These are phyloP conservation scores for Eulacestoma nigropectus DNA, from an alignment of 2,113 vertebrate species.

Conservation along the genomic window DNA sequence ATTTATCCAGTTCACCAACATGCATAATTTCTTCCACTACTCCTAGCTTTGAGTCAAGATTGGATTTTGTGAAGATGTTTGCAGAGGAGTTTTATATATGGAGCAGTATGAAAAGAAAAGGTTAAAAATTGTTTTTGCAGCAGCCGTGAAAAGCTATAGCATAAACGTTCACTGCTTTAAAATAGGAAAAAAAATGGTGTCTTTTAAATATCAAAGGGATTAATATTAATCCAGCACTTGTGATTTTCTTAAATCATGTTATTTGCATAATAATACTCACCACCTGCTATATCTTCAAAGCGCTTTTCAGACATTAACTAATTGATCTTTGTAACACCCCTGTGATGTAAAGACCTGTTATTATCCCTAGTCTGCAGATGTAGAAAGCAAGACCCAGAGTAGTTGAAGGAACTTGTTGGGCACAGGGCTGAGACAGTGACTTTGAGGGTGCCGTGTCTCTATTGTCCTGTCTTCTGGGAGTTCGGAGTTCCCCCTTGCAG, in stretches of 20 bases:
- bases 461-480: not conserved
- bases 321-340: conserved; percentile 52
- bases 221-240: conserved; percentile 60
- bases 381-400: not conserved
- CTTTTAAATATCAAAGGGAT: conserved; percentile 66
- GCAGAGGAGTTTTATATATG: not conserved
- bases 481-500: not conserved
- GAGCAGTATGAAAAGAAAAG: not conserved
- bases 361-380: conserved; percentile 45
- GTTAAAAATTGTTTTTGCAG: conserved; percentile 44
- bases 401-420: conserved; percentile 5
- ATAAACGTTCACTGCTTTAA: conserved; percentile 23
- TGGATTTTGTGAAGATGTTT: conserved; percentile 23
- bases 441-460: fast-evolving
- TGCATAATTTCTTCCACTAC: conserved; percentile 2
- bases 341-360: conserved; percentile 53
- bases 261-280: conserved; percentile 58
- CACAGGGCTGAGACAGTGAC: not conserved
- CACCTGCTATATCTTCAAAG: conserved; percentile 62
- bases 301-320: conserved; percentile 55
- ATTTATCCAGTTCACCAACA: conserved; percentile 55
- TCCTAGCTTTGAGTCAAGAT: not conserved
- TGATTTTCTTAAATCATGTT: conserved; percentile 59
- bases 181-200: conserved; percentile 53
- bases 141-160: not conserved